Evolutionary conservation across 2,797 vertebrate species (phyloP), one percentile per base, ranked within the genome.

Genomic region (Leucoraja ocellata): DNA sequence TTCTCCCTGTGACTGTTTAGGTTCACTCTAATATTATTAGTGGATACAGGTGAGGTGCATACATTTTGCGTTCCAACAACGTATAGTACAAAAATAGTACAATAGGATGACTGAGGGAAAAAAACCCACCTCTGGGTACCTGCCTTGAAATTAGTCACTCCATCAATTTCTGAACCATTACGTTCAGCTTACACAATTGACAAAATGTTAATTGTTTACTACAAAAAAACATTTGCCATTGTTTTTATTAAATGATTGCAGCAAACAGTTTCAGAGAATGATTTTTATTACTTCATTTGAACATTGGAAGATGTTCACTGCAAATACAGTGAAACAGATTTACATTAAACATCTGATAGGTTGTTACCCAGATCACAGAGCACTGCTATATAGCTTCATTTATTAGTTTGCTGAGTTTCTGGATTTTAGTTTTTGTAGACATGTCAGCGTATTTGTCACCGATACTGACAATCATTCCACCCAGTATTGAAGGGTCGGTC

Each of bases 401-500:
- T 96, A 99, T 98, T 36, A 98, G 96, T 94, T 96, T 97, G 94
- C 97, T 97, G 95, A 99, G 96, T 94, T 99, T 99, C 96, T 98
- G 97, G 95, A 99, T 98, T 97, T 99, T 99, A 91, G 97, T 97
- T 95, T 96, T 98, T 0, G 98, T 98, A 63, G 98, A 97, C 97
- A 97, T 97, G 88, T 97, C 97, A 8, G 96, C 95, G 0, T 97
- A 97, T 79, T 96, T 97, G 95, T 99, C 99, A 78, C 98, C 98
- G 18, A 99, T 97, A 46, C 98, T 98, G 96, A 99, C 97, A 78
- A 99, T 97, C 98, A 99, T 99, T 93, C 99, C 98, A 25, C 98
- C 98, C 93, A 99, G 96, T 95, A 99, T 97, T 0, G 97, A 95
- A 0, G 98, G 94, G 93, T 99, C 98, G 4, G 95, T 96, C 98